Evolutionary conservation across 2,888 invertebrate species (phyloP), one percentile per base, ranked within the genome.

Genomic region (Drosophila quasianomalipes): DNA sequence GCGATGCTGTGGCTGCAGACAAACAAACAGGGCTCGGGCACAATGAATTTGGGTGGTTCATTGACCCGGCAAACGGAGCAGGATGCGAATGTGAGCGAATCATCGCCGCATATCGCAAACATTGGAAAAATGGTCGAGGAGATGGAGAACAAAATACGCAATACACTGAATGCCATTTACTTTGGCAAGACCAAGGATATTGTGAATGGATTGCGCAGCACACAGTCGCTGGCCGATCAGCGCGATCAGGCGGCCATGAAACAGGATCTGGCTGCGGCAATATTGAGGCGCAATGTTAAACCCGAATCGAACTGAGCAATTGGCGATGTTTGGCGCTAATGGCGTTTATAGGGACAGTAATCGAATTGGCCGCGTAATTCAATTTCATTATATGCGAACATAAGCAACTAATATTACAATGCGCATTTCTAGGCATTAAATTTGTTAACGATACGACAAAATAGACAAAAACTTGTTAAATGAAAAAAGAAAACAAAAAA

Each of bases 1-100:
- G 99, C 98, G 0, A 99, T 99, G 99, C 94, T 99, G 71, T 99
- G 99, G 99, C 95, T 99, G 70, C 99, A 99, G 93, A 99, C 99
- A 4, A 98, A 98, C 92, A 98, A 98, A 93, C 96, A 96, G 90
- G 98, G 97, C 64, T 99, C 99, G 19, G 99, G 99, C 26, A 99
- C 98, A 22, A 99, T 99, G 99, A 99, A 99, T 94, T 95, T 99
- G 64, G 99, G 99, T 0, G 99, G 99, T 57, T 99, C 99, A 93
- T 95, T 99, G 70, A 99, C 99, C 6, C 95, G 99, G 94, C 99
- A 99, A 96, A 96, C 97, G 35, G 99, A 99, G 93, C 97, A 96
- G 92, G 99, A 99, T 93, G 96, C 96, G 0, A 94, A 96, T 51
- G 97, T 99, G 28, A 97, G 97, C 91, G 99, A 99, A 84, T 96